Conservation (phyloP, 2,113 vertebrate species). For the Brachirus orientalis region DNA sequence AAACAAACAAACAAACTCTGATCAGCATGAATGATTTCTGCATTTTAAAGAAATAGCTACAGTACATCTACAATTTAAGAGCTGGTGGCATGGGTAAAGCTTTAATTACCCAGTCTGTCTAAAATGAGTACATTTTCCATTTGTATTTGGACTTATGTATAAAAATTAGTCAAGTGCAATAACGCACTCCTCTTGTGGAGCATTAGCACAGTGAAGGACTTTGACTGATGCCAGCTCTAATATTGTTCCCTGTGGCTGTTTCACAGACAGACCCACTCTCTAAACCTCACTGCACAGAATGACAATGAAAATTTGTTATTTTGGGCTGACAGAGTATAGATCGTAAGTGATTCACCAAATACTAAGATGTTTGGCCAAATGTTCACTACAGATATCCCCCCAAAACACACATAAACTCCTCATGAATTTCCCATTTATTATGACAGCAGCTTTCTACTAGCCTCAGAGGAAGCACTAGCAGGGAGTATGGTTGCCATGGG, state of each 20-base stretch:
- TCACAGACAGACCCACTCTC: conserved; percentile 7
- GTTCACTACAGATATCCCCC: neutral
- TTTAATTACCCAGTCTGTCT: neutral
- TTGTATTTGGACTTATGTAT: neutral
- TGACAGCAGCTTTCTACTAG: conserved; percentile 12
- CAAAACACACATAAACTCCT: neutral
- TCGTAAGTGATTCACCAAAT: no score
- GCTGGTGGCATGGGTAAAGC: no score
- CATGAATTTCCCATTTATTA: conserved; percentile 6
- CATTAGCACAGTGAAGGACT: conserved; percentile 22
- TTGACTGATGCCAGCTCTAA: neutral
- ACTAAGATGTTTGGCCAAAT: conserved; percentile 16
- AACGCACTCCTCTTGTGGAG: no score
- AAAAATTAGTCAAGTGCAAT: no score
- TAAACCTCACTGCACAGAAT: conserved; percentile 19
- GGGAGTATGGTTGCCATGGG: conserved; percentile 40
- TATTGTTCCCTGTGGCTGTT: conserved; percentile 1
- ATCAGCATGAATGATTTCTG: no score
- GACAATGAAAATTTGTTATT: conserved; percentile 33
- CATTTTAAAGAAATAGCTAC: no score
- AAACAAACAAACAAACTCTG: no score
- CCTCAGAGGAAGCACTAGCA: conserved; percentile 1
- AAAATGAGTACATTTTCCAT: neutral
- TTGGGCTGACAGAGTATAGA: no score
- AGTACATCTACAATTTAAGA: neutral